Percentiles rank a stretch among this genome's conserved stretches.
Evolutionary conservation across 2,113 vertebrate species (phyloP).

Genomic region (Phalacrocorax aristotelis): DNA sequence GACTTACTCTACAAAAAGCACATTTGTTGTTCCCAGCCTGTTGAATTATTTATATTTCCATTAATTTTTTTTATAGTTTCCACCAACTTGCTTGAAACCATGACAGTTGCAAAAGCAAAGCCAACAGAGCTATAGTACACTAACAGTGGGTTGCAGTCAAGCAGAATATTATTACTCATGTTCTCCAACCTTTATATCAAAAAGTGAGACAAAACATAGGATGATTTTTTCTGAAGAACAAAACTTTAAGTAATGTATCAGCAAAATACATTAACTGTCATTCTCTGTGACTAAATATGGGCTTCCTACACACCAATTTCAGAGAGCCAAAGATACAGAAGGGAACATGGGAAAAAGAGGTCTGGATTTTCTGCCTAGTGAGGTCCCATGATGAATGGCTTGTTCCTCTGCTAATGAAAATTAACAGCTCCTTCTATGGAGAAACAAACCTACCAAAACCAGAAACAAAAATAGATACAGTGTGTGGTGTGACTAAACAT

Average conservation of each 20-base stretch:
- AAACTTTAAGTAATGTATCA: neutral
- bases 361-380: neutral
- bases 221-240: neutral
- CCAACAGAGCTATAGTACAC: neutral
- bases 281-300: neutral
- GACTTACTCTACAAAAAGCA: neutral
- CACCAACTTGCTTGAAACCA: neutral
- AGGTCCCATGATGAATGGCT: neutral
- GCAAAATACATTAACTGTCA: neutral
- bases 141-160: neutral
- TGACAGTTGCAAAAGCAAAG: neutral
- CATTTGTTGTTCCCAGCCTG: neutral
- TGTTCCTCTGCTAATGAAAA: neutral
- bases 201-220: neutral
- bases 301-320: neutral
- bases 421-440: neutral
- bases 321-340: neutral
- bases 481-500: neutral
- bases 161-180: neutral
- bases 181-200: neutral
- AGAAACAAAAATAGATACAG: neutral
- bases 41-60: conserved; percentile 15
- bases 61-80: neutral
- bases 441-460: neutral
- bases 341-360: neutral